A percentile compares a stretch with the other conserved stretches of the same genome.
Conservation (phyloP, 2,113 vertebrate species). For the Xyliphius kryptos region DNA sequence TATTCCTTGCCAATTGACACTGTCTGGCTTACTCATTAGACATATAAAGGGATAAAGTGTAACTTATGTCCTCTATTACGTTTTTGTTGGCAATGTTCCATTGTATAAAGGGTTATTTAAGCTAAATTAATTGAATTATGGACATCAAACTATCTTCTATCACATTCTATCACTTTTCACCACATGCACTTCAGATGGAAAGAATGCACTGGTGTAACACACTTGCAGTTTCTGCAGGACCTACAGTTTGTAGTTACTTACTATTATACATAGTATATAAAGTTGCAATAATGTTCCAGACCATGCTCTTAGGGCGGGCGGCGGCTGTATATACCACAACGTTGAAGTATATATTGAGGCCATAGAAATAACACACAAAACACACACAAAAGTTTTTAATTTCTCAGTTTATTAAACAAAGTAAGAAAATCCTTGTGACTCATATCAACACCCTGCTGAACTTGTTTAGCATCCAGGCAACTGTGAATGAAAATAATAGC, state of each 20-base stretch:
- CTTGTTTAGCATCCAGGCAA: not conserved
- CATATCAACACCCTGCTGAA: not conserved
- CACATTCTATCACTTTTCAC: no score
- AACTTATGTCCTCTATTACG: no score
- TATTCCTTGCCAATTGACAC: no score
- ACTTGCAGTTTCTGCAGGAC: not conserved
- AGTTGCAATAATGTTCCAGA: not conserved
- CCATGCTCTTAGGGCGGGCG: not conserved
- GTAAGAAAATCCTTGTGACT: not conserved
- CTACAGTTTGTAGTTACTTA: no score
- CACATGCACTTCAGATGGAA: not conserved
- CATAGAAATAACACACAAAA: not conserved
- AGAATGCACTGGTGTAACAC: no score
- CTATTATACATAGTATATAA: not conserved
- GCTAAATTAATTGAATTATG: no score
- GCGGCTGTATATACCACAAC: not conserved
- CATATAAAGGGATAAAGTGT: no score
- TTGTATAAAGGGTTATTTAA: no score
- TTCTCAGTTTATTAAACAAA: not conserved
- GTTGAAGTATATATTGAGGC: not conserved
- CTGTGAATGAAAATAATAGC: not conserved
- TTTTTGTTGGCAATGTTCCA: no score
- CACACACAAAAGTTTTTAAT: not conserved
- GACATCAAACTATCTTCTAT: no score
- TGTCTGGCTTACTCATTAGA: no score